Base-by-base conservation (phyloP, 2,888 invertebrate species). In the Copidosoma aretas region DNA sequence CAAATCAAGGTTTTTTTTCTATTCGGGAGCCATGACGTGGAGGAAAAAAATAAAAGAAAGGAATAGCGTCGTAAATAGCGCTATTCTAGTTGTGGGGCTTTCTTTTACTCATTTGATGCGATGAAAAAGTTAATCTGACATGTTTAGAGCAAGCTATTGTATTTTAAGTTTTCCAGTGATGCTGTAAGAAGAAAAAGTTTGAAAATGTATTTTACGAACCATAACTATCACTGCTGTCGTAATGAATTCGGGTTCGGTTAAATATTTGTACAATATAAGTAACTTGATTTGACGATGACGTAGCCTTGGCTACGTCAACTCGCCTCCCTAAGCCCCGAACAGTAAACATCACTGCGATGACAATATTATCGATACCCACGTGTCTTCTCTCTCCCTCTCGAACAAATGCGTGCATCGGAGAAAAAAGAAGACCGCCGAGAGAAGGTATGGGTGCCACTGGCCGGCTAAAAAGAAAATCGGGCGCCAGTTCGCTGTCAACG, bases 351-450 rank as follows among this genome's bases (percentile, higher is more conserved):
- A 49, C n/a, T 19, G 66, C 66, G 56, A 51, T 56, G 56, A 61
- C 66, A 66, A 60, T 66, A 66, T 66, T 66, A 66, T 56, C 70
- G 64, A 70, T 64, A 60, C 60, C n/a, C n/a, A 32, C 32, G 32
- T 32, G 8, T 32, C 8, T 5, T 32, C 43, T 62, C 39, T 58
- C 58, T 59, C 19, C 39, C 15, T n/a, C 22, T 41, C 51, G 59
- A 60, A 39, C 49, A 63, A 59, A 54, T 8, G 32, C 32, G 32
- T 32, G 32, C 32, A 8, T 3, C 32, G 8, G 32, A 32, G 32
- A 5, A 32, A 41, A 61, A 46, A n/a, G n/a, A n/a, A n/a, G n/a
- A n/a, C n/a, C n/a, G n/a, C n/a, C n/a, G n/a, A n/a, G n/a, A n/a
- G n/a, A 65, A 43, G 25, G 52, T 22, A 21, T 49, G 19, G 53